These are phyloP conservation scores for Ashinkailepas kermadecensis DNA, from an alignment of 2,888 invertebrate species.

Conservation along the genomic window DNA sequence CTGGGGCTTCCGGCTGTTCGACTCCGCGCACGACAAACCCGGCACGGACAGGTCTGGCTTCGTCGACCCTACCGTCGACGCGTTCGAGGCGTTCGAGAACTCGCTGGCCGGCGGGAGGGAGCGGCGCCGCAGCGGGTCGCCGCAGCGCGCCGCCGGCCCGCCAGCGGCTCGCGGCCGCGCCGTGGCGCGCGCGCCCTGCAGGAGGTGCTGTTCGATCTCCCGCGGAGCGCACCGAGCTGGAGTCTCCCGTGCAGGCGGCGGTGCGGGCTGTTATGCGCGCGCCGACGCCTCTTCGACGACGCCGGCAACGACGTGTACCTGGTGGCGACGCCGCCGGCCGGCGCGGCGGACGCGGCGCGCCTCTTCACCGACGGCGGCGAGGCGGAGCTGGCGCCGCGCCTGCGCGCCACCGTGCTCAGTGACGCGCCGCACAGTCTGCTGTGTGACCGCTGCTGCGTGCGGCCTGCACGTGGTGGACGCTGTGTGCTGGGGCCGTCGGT, in stretches of 20 bases:
- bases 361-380: not conserved
- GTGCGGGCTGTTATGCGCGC: not conserved
- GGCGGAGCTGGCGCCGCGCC: not conserved
- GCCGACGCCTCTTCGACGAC: not conserved
- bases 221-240: constrained; percentile 3
- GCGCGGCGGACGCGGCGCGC: not conserved
- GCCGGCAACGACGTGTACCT: constrained; percentile 8
- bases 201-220: constrained; percentile 4
- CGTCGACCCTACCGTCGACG: not conserved
- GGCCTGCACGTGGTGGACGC: constrained; percentile 9
- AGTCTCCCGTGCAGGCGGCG: constrained; percentile 6
- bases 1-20: constrained; percentile 4
- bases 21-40: not conserved
- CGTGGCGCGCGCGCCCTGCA: not conserved
- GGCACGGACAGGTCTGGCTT: constrained; percentile 9
- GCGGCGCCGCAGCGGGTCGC: not conserved
- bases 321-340: not conserved
- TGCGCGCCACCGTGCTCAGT: not conserved
- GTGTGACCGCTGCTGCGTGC: constrained; percentile 1
- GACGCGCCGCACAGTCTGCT: not conserved
- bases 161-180: not conserved
- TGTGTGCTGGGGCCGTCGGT: not conserved
- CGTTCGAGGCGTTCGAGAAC: constrained; percentile 15
- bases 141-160: not conserved
- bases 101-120: constrained; percentile 2